Evolutionary conservation across 2,888 invertebrate species (phyloP).

Genomic region (Pyrgus malvae): DNA sequence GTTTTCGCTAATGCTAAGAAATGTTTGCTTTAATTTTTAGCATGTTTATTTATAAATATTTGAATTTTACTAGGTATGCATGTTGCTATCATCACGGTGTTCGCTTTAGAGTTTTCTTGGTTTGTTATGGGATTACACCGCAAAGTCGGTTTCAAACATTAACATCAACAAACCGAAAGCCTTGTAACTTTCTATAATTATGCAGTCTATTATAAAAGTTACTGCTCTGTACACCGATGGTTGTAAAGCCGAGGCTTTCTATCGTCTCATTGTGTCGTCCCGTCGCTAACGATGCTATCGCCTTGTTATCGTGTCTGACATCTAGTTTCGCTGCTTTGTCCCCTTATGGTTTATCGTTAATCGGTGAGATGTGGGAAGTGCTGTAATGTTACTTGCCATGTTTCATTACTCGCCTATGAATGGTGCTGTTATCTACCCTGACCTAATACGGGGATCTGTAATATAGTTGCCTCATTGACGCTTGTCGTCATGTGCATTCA

Average conservation of each 20-base stretch:
- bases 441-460: conserved; percentile 24
- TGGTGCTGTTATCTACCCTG: conserved; percentile 24
- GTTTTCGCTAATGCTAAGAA: neutral
- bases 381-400: conserved; percentile 28
- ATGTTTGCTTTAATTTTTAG: neutral
- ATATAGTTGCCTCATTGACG: conserved; percentile 12
- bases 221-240: conserved; percentile 30
- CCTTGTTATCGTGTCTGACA: conserved; percentile 50
- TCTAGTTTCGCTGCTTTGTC: conserved; percentile 61
- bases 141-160: neutral
- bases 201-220: conserved; percentile 25
- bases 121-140: conserved; percentile 3
- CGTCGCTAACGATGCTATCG: conserved; percentile 50
- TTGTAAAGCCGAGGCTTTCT: conserved; percentile 48
- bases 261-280: conserved; percentile 55
- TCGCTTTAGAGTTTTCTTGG: neutral
- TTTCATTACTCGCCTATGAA: conserved; percentile 25
- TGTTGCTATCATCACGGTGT: neutral
- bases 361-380: conserved; percentile 50
- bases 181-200: conserved; percentile 25
- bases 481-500: neutral
- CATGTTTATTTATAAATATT: neutral
- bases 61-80: neutral
- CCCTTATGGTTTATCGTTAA: conserved; percentile 48
- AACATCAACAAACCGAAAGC: conserved; percentile 11